Conservation (phyloP, 2,797 vertebrate species). For the Benthosema pterotum region DNA sequence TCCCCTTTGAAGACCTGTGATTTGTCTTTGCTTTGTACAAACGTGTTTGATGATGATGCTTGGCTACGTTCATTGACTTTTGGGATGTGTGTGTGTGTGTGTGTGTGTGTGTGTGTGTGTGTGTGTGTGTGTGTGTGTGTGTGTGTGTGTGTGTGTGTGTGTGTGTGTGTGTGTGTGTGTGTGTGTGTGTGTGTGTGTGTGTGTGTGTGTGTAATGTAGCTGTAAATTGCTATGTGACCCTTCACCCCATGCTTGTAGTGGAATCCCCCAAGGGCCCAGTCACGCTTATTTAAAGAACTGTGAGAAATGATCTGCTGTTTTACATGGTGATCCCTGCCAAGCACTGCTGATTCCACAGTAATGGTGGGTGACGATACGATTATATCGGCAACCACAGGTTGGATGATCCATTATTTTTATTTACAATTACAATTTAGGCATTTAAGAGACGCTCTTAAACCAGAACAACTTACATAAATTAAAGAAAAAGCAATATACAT, state of each 20-base stretch:
- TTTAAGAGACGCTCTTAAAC: too few relatives aligned
- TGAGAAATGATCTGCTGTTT: slow-evolving; percentile 37
- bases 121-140: slow-evolving; percentile 22
- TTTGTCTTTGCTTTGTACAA: slow-evolving; percentile 43
- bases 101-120: slow-evolving; percentile 22
- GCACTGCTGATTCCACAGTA: background rate
- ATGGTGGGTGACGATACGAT: too few relatives aligned
- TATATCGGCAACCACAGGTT: too few relatives aligned
- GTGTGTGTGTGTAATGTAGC: slow-evolving; percentile 20
- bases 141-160: slow-evolving; percentile 22
- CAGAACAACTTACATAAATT: too few relatives aligned
- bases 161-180: slow-evolving; percentile 22
- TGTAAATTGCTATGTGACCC: slow-evolving; percentile 46
- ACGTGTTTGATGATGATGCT: slow-evolving; percentile 48
- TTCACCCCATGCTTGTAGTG: slow-evolving; percentile 30
- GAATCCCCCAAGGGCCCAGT: slow-evolving; percentile 34
- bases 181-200: slow-evolving; percentile 30
- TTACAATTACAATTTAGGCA: too few relatives aligned
- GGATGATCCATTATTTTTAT: too few relatives aligned
- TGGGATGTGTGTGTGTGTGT: slow-evolving; percentile 22
- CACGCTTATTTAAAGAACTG: slow-evolving; percentile 21
- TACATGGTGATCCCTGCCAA: slow-evolving; percentile 35
- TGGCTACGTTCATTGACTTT: slow-evolving; percentile 49
- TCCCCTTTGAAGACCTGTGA: slow-evolving; percentile 14
- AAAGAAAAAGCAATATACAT: too few relatives aligned